These are phyloP conservation scores for Himantopus leucocephalus DNA, from an alignment of 2,113 vertebrate species.

Conservation along the genomic window DNA sequence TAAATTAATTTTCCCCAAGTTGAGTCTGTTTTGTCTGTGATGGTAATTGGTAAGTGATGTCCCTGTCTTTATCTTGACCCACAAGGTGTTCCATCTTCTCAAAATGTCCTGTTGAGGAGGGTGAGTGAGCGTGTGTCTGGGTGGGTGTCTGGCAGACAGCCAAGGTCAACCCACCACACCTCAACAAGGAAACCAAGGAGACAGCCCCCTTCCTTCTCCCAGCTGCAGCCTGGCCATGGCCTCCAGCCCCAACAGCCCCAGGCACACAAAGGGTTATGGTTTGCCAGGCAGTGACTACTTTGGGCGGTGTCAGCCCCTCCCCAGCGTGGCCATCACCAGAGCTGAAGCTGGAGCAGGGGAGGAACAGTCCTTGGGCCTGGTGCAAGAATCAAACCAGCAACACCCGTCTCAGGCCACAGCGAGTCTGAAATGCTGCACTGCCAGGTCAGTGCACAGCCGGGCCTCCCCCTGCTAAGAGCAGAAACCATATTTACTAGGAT, in stretches of 20 bases:
- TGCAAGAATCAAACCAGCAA: rapidly evolving
- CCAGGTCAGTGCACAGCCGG: rapidly evolving
- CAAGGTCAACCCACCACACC: neutral
- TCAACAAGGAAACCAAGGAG: neutral
- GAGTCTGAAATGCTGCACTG: neutral
- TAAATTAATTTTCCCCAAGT: neutral
- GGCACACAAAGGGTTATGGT: neutral
- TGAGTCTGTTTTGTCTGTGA: neutral
- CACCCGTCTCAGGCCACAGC: neutral
- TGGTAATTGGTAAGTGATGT: neutral
- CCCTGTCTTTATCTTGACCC: neutral
- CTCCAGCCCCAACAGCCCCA: neutral
- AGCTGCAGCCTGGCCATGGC: neutral
- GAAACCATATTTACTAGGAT: neutral
- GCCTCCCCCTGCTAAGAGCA: rapidly evolving
- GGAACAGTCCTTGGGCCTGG: neutral
- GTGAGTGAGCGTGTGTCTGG: neutral
- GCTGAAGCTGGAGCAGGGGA: neutral
- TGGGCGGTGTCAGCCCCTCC: neutral
- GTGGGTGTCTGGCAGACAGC: neutral
- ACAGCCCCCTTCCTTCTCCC: neutral
- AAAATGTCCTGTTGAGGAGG: neutral
- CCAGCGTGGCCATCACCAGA: neutral
- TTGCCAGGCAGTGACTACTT: neutral
- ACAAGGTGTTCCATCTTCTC: neutral